A percentile compares a stretch with the other conserved stretches of the same genome.
phyloP scores from a whole-genome alignment of 1,140 invertebrate species.

The Drosophila nasuta region DNA sequence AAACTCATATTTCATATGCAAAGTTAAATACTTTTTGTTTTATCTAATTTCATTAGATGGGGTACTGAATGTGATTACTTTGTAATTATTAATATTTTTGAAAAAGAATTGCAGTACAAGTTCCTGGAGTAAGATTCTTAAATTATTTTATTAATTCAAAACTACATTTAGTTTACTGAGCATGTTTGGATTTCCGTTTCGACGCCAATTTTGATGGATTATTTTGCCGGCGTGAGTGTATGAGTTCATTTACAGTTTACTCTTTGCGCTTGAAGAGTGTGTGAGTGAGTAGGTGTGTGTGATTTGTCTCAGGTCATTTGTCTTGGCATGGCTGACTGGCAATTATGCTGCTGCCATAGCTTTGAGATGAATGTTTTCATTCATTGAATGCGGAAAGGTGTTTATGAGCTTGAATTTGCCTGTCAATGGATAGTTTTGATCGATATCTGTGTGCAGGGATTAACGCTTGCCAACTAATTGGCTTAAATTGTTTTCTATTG shows the following conservation, averaged over 20 bases:
- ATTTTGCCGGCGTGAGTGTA: slow-evolving; percentile 31
- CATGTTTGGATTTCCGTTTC: slow-evolving; percentile 55
- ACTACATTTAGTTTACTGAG: neutral
- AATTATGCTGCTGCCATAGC: slow-evolving; percentile 36
- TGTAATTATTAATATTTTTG: no score
- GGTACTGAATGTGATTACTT: no score
- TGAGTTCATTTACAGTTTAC: slow-evolving; percentile 6
- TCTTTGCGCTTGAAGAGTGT: neutral
- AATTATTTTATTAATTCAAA: neutral
- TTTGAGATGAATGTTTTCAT: slow-evolving; percentile 41
- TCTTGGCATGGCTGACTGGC: slow-evolving; percentile 50
- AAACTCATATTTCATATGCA: no score
- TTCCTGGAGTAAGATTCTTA: neutral
- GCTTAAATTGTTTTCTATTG: slow-evolving; percentile 26
- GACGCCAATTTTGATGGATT: slow-evolving; percentile 71
- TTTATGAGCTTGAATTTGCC: slow-evolving; percentile 60
- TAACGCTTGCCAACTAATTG: slow-evolving; percentile 50
- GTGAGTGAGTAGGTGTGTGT: no score
- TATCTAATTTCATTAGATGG: no score
- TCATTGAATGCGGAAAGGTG: slow-evolving; percentile 77
- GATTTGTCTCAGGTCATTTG: slow-evolving; percentile 68
- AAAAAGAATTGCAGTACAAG: no score
- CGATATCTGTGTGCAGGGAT: slow-evolving; percentile 59
- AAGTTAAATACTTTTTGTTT: no score
- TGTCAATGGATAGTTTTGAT: slow-evolving; percentile 55